Evolutionary conservation across 2,113 vertebrate species (phyloP), one percentile per base, ranked within the genome.

Genomic region (Trogon surrucura): DNA sequence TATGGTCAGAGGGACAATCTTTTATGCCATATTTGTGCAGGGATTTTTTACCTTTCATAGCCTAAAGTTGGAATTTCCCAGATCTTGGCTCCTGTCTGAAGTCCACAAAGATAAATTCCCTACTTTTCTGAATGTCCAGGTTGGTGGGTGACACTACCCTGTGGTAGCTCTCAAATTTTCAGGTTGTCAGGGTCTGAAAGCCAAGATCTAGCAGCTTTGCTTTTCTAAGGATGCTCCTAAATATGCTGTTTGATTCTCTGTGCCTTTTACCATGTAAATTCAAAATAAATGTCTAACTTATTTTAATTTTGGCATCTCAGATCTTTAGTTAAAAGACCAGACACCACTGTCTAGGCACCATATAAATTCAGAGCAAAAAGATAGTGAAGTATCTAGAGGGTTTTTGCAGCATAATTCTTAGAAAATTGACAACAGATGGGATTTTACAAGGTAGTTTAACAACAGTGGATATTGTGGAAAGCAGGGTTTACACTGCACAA

Each of bases 1-100:
- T 99, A 98, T 91, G 97, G 92, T 93, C 2, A 80, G 25, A 73
- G 18, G 69, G 25, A 75, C 10, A 5, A 7, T 47, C 9, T 45
- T 86, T 10, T 62, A 21, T 85, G 26, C 25, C 3, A 4, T 64
- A 79, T 72, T 84, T 97, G 44, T 84, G 34, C 34, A 47, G 18
- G 5, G 8, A 54, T 26, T 89, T 89, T 83, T 80, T 26, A 45
- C 34, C 16, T 85, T 86, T 87, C 11, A 6, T 75, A 79, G n/a
- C 20, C 34, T 79, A 16, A 91, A 61, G 17, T 41, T 91, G 41
- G 41, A 80, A 79, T 89, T 90, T 93, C 65, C 27, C 21, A 7
- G 22, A 70, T 87, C 34, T 70, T 23, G 4, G 22, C 10, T 84
- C 45, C 53, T 32, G 7, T 71, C 32, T 13, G 4, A 91, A 88